These are phyloP conservation scores for Erpetoichthys calabaricus DNA, from an alignment of 2,797 vertebrate species.

Conservation along the genomic window DNA sequence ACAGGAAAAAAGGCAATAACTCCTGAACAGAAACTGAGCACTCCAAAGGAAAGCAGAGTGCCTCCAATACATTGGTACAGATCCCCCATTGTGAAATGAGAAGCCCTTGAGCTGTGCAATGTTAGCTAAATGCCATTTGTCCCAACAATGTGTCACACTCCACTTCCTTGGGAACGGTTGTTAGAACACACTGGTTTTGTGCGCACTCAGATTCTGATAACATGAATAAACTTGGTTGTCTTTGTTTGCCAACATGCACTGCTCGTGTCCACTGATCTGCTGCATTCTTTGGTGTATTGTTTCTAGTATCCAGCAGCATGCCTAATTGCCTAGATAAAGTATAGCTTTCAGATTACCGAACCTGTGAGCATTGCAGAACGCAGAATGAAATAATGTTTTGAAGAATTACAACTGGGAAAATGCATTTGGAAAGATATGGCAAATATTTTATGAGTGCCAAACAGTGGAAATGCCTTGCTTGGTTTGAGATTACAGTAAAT, in stretches of 20 bases:
- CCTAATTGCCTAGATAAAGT: too few species aligned
- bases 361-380: too few species aligned
- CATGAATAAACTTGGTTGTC: neutral
- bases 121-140: neutral
- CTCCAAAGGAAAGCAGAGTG: constrained; percentile 24
- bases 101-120: constrained; percentile 6
- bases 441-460: too few species aligned
- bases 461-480: too few species aligned
- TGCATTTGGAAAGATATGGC: too few species aligned
- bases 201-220: constrained; percentile 18
- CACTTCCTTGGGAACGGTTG: constrained; percentile 47
- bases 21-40: constrained; percentile 23
- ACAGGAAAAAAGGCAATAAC: constrained; percentile 28
- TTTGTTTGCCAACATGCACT: neutral
- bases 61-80: constrained; percentile 20
- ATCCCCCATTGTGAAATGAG: constrained; percentile 19
- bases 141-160: neutral
- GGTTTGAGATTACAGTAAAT: too few species aligned
- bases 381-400: too few species aligned
- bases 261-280: too few species aligned
- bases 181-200: constrained; percentile 26
- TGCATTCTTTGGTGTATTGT: too few species aligned
- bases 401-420: too few species aligned
- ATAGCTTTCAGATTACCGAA: too few species aligned
- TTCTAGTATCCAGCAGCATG: too few species aligned